Evolutionary conservation across 2,888 invertebrate genomes (phyloP).

Genomic region (Drosophila eohydei): DNA sequence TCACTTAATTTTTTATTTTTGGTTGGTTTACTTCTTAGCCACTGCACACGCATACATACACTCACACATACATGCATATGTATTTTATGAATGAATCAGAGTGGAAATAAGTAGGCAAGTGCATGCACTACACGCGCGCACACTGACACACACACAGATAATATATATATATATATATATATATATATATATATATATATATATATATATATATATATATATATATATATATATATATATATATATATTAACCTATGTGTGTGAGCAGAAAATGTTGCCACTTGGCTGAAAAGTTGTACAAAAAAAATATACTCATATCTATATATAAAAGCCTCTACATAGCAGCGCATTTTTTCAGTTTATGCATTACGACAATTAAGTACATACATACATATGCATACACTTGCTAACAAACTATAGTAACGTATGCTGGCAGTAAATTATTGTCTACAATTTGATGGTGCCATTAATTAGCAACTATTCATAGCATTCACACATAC

Average conservation of each 20-base stretch:
- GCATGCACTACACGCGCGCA: slow-evolving; percentile 7
- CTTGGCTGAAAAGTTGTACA: slow-evolving; percentile 3
- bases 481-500: slow-evolving; percentile 13
- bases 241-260: not conserved
- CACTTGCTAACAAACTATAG: slow-evolving; percentile 13
- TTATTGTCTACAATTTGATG: slow-evolving; percentile 34
- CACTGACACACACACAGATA: not conserved
- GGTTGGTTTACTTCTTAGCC: slow-evolving; percentile 44
- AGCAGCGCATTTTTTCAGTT: not conserved
- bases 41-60: slow-evolving; percentile 16
- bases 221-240: too few relatives aligned
- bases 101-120: slow-evolving; percentile 73
- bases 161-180: not conserved
- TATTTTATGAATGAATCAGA: slow-evolving; percentile 81
- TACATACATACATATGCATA: slow-evolving; percentile 2
- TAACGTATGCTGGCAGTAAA: slow-evolving; percentile 35
- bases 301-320: not conserved
- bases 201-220: not conserved
- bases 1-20: slow-evolving; percentile 7
- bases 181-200: too few relatives aligned
- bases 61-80: slow-evolving; percentile 11
- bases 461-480: slow-evolving; percentile 45
- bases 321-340: not conserved
- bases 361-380: slow-evolving; percentile 17
- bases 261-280: slow-evolving; percentile 6